Percentiles rank a stretch among this genome's conserved stretches.
Conservation (phyloP, 1,140 invertebrate genomes). For the Cherax quadricarinatus region DNA sequence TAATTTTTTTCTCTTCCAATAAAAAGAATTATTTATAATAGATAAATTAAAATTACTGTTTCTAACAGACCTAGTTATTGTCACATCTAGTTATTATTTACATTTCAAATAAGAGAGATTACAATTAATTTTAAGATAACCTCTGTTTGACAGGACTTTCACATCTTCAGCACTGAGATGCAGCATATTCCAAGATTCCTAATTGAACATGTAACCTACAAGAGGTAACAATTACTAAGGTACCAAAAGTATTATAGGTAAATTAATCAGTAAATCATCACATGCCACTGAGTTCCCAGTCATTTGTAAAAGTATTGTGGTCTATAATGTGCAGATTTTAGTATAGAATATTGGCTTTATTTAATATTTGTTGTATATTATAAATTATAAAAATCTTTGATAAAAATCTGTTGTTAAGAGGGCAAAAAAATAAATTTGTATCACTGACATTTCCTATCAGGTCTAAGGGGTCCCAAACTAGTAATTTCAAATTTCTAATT, state of each 20-base stretch:
- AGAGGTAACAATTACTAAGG: too few relatives aligned
- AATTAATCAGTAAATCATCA: not conserved
- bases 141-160: not conserved
- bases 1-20: too few relatives aligned
- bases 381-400: conserved; percentile 6
- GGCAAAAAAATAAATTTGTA: conserved; percentile 3
- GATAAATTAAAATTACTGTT: too few relatives aligned
- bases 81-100: not conserved
- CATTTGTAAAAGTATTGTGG: not conserved
- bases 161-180: not conserved
- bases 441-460: conserved; percentile 17
- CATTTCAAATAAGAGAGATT: not conserved
- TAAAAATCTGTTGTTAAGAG: not conserved
- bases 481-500: conserved; percentile 1
- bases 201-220: not conserved
- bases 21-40: too few relatives aligned
- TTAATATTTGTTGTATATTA: not conserved
- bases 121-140: not conserved
- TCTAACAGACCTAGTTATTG: not conserved
- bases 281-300: not conserved
- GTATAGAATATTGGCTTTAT: not conserved
- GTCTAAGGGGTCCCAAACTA: not conserved
- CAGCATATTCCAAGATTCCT: not conserved
- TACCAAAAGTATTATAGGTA: not conserved
- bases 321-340: not conserved